Evolutionary conservation across 2,113 vertebrate genomes (phyloP), one percentile per base, ranked within the genome.

Genomic region (Gavia stellata): DNA sequence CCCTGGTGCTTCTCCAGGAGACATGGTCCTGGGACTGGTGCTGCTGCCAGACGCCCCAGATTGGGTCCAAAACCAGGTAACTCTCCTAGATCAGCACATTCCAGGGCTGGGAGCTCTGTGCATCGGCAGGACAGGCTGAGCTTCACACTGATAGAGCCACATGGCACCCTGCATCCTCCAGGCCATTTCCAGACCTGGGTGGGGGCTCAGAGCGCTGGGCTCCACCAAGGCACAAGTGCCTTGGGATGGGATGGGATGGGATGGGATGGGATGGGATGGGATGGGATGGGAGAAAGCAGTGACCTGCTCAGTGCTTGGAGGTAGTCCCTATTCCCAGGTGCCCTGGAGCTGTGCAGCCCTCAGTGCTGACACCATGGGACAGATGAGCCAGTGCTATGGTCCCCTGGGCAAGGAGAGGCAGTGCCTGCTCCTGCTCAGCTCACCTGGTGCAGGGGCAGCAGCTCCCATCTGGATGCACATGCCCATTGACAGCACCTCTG

Each of bases 331-430:
- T 75, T 49, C 62, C 23, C n/a, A 70, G 10, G 17, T 50, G 49
- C 42, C 42, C 26, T 44, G 49, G 15, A 23, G 36, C 55, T 47
- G 29, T n/a, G 26, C 55, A 82, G 45, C 24, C n/a, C 19, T 61
- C 5, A 1, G 25, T 26, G 20, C 20, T 90, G n/a, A 47, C 63
- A n/a, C 47, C 47, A 40, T 2, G 8, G 42, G n/a, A 9, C 24
- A 21, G 20, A 31, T 3, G 8, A 49, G n/a, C 70, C 63, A 38
- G 12, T 40, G 34, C 12, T 19, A 55, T 0, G 0, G 38, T 70
- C 38, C 40, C 21, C 14, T 14, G 45, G 14, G 9, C 4, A 5
- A 70, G 45, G 45, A 44, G 31, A 21, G 14, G 10, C 7, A 1
- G 50, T 28, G 20, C 29, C 42, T 71, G 18, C 28, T 44, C 36